Evolutionary conservation across 2,797 vertebrate species (phyloP).

Genomic region (Enteromius thamalakanensis): DNA sequence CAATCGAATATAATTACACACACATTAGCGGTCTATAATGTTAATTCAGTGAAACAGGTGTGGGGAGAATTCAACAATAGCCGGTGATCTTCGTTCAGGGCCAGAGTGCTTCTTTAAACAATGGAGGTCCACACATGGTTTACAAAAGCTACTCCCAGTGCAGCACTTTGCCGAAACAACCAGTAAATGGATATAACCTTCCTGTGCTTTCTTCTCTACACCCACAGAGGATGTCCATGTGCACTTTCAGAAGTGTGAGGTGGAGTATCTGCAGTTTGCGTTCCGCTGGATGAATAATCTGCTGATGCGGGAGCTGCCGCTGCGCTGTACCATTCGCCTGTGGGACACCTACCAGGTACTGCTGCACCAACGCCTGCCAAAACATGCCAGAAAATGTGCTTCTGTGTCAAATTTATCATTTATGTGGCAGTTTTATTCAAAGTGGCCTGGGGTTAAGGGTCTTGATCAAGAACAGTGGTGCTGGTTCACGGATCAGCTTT

Average conservation of each 20-base stretch:
- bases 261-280: constrained; percentile 97
- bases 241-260: constrained; percentile 93
- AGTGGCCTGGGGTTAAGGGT: not conserved
- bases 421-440: not conserved
- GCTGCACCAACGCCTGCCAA: not conserved
- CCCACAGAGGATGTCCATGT: constrained; percentile 89
- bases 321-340: constrained; percentile 95
- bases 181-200: constrained; percentile 17
- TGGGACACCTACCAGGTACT: constrained; percentile 98
- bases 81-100: constrained; percentile 21
- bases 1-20: constrained; percentile 53
- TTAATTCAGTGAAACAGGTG: constrained; percentile 49
- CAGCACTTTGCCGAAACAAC: constrained; percentile 7
- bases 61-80: constrained; percentile 20
- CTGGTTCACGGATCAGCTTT: not conserved
- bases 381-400: not conserved
- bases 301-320: constrained; percentile 95
- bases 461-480: not conserved
- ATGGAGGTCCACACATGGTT: constrained; percentile 1
- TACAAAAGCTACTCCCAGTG: constrained; percentile 42
- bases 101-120: constrained; percentile 32
- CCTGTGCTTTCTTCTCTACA: constrained; percentile 8
- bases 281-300: constrained; percentile 99
- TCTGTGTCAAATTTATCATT: not conserved
- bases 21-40: constrained; percentile 45